Percentiles rank a stretch among this genome's conserved stretches.
phyloP scores from a whole-genome alignment of 2,113 vertebrate genomes.

The Promerops cafer region DNA sequence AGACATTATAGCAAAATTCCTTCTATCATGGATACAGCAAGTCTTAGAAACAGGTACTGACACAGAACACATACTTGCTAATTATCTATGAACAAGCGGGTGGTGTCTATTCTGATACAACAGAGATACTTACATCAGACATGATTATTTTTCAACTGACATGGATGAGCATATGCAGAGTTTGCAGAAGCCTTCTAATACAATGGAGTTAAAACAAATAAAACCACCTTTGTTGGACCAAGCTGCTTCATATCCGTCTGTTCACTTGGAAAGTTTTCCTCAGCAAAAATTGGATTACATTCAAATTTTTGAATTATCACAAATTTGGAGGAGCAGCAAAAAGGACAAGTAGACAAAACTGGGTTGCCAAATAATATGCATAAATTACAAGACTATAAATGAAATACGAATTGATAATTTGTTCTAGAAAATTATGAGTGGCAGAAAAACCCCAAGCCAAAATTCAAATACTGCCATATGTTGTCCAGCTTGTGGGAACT shows the following conservation, averaged over 20 bases:
- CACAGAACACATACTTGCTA: neutral
- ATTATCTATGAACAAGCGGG: neutral
- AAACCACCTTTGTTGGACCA: neutral
- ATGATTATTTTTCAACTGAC: neutral
- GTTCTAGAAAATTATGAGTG: neutral
- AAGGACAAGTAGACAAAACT: neutral
- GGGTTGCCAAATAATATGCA: neutral
- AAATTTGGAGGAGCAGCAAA: neutral
- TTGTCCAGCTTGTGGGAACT: neutral
- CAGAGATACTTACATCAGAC: neutral
- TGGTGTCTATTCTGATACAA: neutral
- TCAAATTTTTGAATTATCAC: neutral
- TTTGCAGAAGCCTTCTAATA: neutral
- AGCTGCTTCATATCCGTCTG: neutral
- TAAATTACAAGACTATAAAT: neutral
- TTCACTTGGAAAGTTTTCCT: slow-evolving; percentile 1
- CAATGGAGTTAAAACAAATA: neutral
- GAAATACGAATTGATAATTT: neutral
- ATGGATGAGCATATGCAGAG: neutral
- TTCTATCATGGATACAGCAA: neutral
- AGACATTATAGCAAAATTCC: neutral
- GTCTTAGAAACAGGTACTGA: neutral
- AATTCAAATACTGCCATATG: neutral
- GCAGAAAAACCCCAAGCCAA: neutral
- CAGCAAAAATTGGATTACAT: neutral